phyloP scores from a whole-genome alignment of 2,888 invertebrate species.

The Torymus texanus region DNA sequence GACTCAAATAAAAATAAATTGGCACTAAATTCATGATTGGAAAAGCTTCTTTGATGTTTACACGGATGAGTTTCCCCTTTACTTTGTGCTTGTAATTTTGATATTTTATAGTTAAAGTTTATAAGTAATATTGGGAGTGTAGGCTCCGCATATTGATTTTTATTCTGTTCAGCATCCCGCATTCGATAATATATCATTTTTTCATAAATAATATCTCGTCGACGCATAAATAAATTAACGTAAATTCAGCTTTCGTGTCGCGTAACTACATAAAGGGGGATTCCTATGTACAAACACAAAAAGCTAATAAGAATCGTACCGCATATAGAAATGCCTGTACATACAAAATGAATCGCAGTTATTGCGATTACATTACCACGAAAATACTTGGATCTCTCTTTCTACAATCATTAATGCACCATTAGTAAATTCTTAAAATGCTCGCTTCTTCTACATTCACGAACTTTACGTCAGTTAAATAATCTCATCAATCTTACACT shows the following conservation, averaged over 20 bases:
- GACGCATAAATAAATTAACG: constrained; percentile 54
- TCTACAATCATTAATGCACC: constrained; percentile 54
- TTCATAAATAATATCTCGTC: constrained; percentile 23
- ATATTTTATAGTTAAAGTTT: constrained; percentile 12
- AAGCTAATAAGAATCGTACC: constrained; percentile 50
- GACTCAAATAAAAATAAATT: constrained; percentile 42
- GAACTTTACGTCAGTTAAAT: constrained; percentile 34
- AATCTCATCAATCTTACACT: constrained; percentile 52
- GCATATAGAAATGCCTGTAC: constrained; percentile 41
- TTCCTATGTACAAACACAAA: constrained; percentile 56
- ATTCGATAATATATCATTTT: constrained; percentile 21
- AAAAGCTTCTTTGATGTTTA: constrained; percentile 18
- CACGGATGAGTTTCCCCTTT: not conserved
- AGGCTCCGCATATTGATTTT: constrained; percentile 9
- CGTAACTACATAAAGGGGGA: constrained; percentile 40
- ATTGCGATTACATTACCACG: constrained; percentile 44
- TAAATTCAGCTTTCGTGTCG: constrained; percentile 37
- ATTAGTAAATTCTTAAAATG: constrained; percentile 56
- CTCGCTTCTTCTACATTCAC: constrained; percentile 37
- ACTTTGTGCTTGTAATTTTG: constrained; percentile 45
- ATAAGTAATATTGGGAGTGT: not conserved
- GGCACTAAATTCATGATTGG: constrained; percentile 49
- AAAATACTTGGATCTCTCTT: constrained; percentile 54
- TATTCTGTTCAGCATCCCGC: constrained; percentile 30
- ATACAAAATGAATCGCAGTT: constrained; percentile 51